A percentile compares a stretch with the other conserved stretches of the same genome.
Conservation (phyloP, 2,797 vertebrate genomes). For the Kryptopterus vitreolus region DNA sequence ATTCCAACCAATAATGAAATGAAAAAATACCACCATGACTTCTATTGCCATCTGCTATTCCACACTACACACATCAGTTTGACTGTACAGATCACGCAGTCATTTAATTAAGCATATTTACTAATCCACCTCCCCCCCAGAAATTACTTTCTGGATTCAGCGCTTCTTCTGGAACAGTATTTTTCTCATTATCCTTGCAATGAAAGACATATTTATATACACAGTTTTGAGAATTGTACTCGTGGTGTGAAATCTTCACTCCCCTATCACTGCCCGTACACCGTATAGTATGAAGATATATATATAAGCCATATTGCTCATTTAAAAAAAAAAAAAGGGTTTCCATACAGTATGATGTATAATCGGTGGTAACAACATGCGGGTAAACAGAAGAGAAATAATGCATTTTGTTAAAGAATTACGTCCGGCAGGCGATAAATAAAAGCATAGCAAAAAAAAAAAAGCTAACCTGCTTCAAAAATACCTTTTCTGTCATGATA, state of each 20-base stretch:
- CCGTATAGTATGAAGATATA: neutral
- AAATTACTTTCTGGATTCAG: neutral
- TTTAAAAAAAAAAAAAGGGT: too few relatives aligned
- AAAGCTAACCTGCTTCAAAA: conserved; percentile 5
- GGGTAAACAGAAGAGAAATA: neutral
- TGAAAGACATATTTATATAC: neutral
- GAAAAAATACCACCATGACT: neutral
- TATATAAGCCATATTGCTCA: neutral
- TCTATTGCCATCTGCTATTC: neutral
- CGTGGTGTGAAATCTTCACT: neutral
- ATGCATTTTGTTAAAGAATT: neutral
- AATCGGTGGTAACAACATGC: neutral
- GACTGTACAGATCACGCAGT: neutral
- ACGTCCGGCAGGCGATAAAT: neutral
- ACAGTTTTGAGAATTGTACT: neutral
- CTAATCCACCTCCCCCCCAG: neutral
- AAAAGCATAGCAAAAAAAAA: neutral
- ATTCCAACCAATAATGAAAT: neutral
- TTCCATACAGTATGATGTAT: too few relatives aligned
- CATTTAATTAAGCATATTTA: conserved; percentile 9
- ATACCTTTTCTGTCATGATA: conserved; percentile 12
- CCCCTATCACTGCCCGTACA: neutral
- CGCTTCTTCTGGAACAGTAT: neutral
- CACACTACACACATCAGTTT: neutral
- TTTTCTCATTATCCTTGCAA: neutral